Percentiles rank a stretch among this genome's conserved stretches.
These are phyloP conservation scores for Forbesichthys agassizii DNA, from an alignment of 2,113 vertebrate species.

Conservation along the genomic window DNA sequence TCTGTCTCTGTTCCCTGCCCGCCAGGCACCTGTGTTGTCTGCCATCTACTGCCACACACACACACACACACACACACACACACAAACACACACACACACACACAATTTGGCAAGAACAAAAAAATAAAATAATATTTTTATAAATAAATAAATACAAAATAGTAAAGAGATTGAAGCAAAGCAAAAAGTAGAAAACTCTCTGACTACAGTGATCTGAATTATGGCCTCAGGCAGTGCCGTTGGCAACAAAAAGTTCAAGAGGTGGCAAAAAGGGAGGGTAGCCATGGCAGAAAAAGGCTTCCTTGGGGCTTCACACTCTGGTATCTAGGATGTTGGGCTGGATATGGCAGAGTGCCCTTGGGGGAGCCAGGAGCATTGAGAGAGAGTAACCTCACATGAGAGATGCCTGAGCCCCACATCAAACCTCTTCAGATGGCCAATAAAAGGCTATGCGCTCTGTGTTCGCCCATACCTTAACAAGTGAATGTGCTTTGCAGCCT, in stretches of 20 bases:
- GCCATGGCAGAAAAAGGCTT: constrained; percentile 32
- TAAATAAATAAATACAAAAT: neutral
- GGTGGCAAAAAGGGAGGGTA: constrained; percentile 46
- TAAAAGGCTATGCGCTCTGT: constrained; percentile 27
- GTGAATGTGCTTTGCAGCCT: constrained; percentile 9
- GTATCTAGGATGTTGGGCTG: constrained; percentile 53
- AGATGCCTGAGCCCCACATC: constrained; percentile 53
- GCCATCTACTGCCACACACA: too few species aligned
- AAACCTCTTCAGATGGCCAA: constrained; percentile 53
- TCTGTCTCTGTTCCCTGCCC: too few species aligned
- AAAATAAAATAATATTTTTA: neutral
- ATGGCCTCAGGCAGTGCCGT: constrained; percentile 62
- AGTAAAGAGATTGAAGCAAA: constrained; percentile 9
- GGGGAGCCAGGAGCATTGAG: constrained; percentile 53
- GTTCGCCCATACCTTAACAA: constrained; percentile 31
- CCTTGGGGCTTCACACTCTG: constrained; percentile 51
- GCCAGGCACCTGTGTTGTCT: too few species aligned
- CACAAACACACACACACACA: neutral
- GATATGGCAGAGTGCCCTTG: constrained; percentile 51
- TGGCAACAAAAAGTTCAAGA: constrained; percentile 71
- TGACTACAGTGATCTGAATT: constrained; percentile 55
- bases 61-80: too few species aligned
- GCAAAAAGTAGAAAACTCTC: constrained; percentile 51
- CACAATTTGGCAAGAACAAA: neutral
- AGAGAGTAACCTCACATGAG: constrained; percentile 60